phyloP scores from a whole-genome alignment of 2,797 vertebrate species.

The Danio jaintianensis region DNA sequence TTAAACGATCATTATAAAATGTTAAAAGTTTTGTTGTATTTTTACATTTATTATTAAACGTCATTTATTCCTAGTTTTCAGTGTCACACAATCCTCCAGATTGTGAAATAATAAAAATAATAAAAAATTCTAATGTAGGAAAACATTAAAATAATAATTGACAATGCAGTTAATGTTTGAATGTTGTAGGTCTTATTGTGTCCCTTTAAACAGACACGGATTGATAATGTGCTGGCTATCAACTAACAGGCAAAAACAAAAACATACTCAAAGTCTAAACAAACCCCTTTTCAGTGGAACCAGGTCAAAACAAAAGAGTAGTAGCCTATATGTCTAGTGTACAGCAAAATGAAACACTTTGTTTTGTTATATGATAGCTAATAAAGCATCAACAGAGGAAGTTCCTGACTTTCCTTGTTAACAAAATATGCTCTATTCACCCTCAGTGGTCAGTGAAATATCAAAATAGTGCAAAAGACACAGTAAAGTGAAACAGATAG shows the following conservation, averaged over 20 bases:
- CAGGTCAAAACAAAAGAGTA: background rate
- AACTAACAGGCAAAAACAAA: slow-evolving; percentile 13
- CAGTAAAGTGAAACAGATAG: background rate
- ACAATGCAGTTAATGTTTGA: background rate
- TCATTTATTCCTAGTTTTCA: no score
- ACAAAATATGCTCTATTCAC: slow-evolving; percentile 20
- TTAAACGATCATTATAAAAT: no score
- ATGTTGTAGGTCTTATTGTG: background rate
- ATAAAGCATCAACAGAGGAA: slow-evolving; percentile 9
- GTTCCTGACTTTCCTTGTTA: slow-evolving; percentile 33
- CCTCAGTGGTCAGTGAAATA: background rate
- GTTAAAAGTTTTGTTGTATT: no score
- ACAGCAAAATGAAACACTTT: background rate
- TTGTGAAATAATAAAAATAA: no score
- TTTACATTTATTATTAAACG: no score
- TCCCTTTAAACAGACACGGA: background rate
- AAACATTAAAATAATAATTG: background rate
- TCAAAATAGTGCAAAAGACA: slow-evolving; percentile 28
- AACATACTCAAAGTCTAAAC: background rate
- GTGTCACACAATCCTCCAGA: no score
- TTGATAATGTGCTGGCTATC: slow-evolving; percentile 2
- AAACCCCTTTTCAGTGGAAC: slow-evolving; percentile 1
- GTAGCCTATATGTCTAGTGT: background rate
- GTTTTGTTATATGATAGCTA: background rate
- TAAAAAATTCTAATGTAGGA: no score